phyloP scores from a whole-genome alignment of 2,888 invertebrate species.

The Halocaridina rubra region DNA sequence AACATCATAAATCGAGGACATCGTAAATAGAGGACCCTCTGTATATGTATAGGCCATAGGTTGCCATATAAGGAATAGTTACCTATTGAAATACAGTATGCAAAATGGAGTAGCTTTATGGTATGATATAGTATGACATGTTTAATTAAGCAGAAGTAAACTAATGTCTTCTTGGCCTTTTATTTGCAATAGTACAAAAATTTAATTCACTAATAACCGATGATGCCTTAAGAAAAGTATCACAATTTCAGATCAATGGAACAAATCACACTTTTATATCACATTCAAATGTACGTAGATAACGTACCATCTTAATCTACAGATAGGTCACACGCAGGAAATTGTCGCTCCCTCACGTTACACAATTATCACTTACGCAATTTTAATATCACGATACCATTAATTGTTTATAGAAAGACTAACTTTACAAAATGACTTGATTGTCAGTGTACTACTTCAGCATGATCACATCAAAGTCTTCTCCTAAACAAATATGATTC shows the following conservation, averaged over 20 bases:
- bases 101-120: too few relatives aligned
- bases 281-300: constrained; percentile 46
- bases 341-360: not conserved
- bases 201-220: constrained; percentile 43
- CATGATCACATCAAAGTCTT: not conserved
- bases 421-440: not conserved
- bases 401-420: not conserved
- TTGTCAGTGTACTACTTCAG: not conserved
- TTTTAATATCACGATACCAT: not conserved
- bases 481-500: too few relatives aligned
- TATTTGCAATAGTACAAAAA: constrained; percentile 55
- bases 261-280: constrained; percentile 45
- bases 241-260: constrained; percentile 55
- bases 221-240: constrained; percentile 54
- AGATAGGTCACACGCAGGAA: constrained; percentile 16
- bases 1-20: too few relatives aligned
- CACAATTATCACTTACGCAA: not conserved
- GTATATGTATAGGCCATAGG: too few relatives aligned
- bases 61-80: too few relatives aligned
- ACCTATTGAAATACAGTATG: too few relatives aligned
- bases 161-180: constrained; percentile 39
- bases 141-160: not conserved
- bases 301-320: constrained; percentile 20
- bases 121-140: too few relatives aligned
- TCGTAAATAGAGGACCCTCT: too few relatives aligned